Evolutionary conservation across 92 coral and sea anemone species (phyloP), one percentile per base, ranked within the genome.

Genomic region (Pocillopora meandrina): DNA sequence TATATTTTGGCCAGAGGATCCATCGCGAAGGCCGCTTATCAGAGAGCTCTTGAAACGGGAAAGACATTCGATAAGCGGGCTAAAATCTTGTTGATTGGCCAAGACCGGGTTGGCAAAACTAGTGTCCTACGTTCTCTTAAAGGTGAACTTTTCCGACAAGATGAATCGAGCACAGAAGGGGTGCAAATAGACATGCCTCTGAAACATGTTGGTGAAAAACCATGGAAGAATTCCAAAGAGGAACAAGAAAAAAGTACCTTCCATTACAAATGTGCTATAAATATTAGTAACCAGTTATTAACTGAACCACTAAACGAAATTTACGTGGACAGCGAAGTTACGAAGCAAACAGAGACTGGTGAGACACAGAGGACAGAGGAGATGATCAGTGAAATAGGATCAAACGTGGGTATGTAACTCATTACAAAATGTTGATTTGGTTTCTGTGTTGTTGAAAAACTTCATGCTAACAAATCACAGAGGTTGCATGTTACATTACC

Each of bases 31-130:
- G 55, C 76, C 31, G 76, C 76, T 35, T 71, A 71, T 18, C 55
- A 31, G 18, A 71, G 76, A 71, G 76, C 76, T 35, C 56, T 71
- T 42, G 56, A 71, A 52, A 26, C n/a, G 16, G 76, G 76, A 35
- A 14, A 5, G 58, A 26, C 76, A 9, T 18, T 19, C 12, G 76
- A 71, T 52, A 35, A 35, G 10, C 76, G 76, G 19, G 76, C 26
- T 15, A 16, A 52, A 71, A 20, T 71, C 9, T 35, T 71, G 7
- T n/a, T 71, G 76, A 23, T 71, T 71, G 76, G 76, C 35, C 76
- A 71, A 15, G 76, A 71, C 76, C 76, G 76, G 9, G 42, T 23
- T 14, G 76, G 76, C 17, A 71, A 71, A 52, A 71, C 76, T 15
- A 71, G 76, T 52, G n/a, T 71, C 18, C 20, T 11, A 19, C 55